phyloP scores from a whole-genome alignment of 2,888 invertebrate genomes.

The Euphydryas editha region DNA sequence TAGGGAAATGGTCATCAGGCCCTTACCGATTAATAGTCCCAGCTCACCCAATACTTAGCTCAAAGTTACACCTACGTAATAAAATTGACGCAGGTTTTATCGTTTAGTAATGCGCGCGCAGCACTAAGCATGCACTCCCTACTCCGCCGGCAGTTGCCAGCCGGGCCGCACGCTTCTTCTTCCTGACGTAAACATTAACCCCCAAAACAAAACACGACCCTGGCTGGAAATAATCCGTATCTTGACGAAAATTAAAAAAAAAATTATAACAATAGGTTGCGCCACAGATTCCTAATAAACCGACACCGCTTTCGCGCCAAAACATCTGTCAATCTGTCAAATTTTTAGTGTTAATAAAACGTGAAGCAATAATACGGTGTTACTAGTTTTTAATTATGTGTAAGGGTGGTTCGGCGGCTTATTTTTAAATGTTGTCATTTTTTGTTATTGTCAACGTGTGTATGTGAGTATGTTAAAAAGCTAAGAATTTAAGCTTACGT shows the following conservation, averaged over 20 bases:
- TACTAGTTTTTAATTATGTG: slow-evolving; percentile 58
- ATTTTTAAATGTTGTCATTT: slow-evolving; percentile 48
- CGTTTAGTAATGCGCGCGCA: slow-evolving; percentile 71
- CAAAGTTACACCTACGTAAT: slow-evolving; percentile 72
- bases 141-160: slow-evolving; percentile 80
- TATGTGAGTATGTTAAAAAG: slow-evolving; percentile 70
- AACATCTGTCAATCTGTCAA: slow-evolving; percentile 47
- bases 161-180: slow-evolving; percentile 75
- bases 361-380: slow-evolving; percentile 74
- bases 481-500: slow-evolving; percentile 64
- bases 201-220: slow-evolving; percentile 76
- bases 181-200: slow-evolving; percentile 64
- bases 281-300: slow-evolving; percentile 42
- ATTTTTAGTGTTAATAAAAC: slow-evolving; percentile 45
- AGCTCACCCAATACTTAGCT: slow-evolving; percentile 48
- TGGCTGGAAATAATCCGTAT: slow-evolving; percentile 65
- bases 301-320: slow-evolving; percentile 62
- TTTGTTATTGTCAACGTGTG: slow-evolving; percentile 43
- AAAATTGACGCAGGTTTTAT: slow-evolving; percentile 53
- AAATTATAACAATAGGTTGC: slow-evolving; percentile 40
- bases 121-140: slow-evolving; percentile 55
- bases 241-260: slow-evolving; percentile 47
- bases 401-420: slow-evolving; percentile 63
- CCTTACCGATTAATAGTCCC: slow-evolving; percentile 33
- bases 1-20: not conserved